phyloP scores from a whole-genome alignment of 2,888 invertebrate genomes.

The Willowsia nigromaculata region DNA sequence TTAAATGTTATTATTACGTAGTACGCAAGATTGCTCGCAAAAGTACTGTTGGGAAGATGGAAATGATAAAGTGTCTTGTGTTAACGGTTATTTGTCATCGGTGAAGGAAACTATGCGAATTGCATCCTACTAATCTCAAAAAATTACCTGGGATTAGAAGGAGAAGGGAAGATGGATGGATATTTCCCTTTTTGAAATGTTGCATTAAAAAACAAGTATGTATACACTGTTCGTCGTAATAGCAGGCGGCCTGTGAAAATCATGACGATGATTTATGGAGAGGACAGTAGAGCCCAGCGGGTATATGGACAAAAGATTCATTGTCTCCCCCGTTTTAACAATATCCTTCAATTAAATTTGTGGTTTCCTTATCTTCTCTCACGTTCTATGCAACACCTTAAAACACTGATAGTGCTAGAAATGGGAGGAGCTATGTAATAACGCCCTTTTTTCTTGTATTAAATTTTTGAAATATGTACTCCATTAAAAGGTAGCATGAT shows the following conservation, averaged over 20 bases:
- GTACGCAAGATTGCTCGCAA: neutral
- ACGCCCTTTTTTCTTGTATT: no score
- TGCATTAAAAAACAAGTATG: no score
- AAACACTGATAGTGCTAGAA: no score
- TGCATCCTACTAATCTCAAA: constrained; percentile 50
- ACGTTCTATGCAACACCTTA: no score
- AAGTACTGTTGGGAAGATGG: no score
- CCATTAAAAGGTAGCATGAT: no score
- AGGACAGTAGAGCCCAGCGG: constrained; percentile 62
- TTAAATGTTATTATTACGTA: neutral
- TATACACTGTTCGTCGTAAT: neutral
- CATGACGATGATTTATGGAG: constrained; percentile 60
- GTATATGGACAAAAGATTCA: neutral
- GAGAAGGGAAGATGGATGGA: neutral
- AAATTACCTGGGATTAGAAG: neutral
- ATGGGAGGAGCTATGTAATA: no score
- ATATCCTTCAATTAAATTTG: neutral
- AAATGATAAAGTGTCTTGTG: neutral
- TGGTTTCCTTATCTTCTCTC: neutral
- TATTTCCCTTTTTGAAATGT: constrained; percentile 13
- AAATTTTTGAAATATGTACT: no score
- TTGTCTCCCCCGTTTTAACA: neutral
- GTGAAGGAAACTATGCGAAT: neutral
- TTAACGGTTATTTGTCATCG: constrained; percentile 62
- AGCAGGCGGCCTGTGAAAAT: constrained; percentile 6